Percentiles rank a stretch among this genome's conserved stretches.
phyloP scores from a whole-genome alignment of 2,888 invertebrate species.

The Drosophila demipolita region DNA sequence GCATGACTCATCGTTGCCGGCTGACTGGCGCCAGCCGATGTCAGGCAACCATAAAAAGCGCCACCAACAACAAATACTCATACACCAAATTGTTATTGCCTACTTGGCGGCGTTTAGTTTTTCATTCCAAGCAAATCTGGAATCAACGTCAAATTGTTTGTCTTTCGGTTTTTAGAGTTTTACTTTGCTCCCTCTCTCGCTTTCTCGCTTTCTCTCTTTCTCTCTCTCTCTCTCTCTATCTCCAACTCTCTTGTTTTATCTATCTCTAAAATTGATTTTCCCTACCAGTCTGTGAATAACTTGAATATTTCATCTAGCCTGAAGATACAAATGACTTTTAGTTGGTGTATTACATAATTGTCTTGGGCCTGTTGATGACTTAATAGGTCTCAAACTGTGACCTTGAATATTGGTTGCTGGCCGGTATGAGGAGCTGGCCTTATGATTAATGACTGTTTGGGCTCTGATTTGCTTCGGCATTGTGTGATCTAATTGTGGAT shows the following conservation, averaged over 20 bases:
- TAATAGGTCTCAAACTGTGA: conserved; percentile 53
- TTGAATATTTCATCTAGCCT: conserved; percentile 31
- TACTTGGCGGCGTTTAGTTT: conserved; percentile 64
- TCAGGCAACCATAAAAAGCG: conserved; percentile 51
- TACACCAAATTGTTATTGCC: conserved; percentile 68
- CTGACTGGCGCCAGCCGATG: conserved; percentile 70
- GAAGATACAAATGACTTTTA: conserved; percentile 23
- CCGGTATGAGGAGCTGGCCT: conserved; percentile 20
- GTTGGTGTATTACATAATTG: conserved; percentile 53
- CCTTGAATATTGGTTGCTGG: conserved; percentile 44
- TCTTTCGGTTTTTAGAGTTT: conserved; percentile 49
- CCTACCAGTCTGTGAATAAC: conserved; percentile 21
- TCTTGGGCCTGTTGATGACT: conserved; percentile 62
- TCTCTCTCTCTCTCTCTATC: background rate
- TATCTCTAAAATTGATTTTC: conserved; percentile 51
- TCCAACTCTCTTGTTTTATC: background rate
- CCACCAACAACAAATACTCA: conserved; percentile 40
- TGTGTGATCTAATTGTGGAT: conserved; percentile 26
- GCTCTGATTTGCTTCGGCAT: conserved; percentile 30
- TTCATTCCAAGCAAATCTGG: conserved; percentile 23
- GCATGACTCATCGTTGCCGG: conserved; percentile 70
- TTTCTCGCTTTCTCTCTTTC: background rate
- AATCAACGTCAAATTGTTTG: conserved; percentile 68
- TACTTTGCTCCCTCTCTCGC: background rate
- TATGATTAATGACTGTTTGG: conserved; percentile 44